Conservation (phyloP, 2,797 vertebrate species). For the Enteromius unitaeniatus region DNA sequence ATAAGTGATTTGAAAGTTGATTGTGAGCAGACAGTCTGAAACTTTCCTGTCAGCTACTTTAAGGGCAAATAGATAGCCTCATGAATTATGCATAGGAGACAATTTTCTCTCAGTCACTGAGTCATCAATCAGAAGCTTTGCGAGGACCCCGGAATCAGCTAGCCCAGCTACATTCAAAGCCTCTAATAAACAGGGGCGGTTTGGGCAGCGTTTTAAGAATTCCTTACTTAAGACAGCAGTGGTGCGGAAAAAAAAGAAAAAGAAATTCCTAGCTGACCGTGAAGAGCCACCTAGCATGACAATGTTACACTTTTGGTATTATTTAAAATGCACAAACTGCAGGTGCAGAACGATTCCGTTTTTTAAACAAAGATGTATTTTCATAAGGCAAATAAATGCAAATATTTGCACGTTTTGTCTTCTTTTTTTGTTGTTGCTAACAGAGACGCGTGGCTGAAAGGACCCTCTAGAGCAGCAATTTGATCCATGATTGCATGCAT, state of each 20-base stretch:
- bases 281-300: conserved; percentile 18
- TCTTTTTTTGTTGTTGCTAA: conserved; percentile 73
- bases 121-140: conserved; percentile 93
- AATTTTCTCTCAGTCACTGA: conserved; percentile 95
- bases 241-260: conserved; percentile 66
- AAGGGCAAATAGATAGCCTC: conserved; percentile 94
- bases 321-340: conserved; percentile 73
- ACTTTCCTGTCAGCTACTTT: conserved; percentile 95
- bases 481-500: conserved; percentile 96
- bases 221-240: conserved; percentile 84
- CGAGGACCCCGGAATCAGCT: conserved; percentile 90
- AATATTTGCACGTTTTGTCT: conserved; percentile 92
- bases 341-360: conserved; percentile 79
- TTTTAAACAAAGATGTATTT: conserved; percentile 91
- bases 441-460: conserved; percentile 90
- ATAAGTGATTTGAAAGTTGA: conserved; percentile 95
- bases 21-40: conserved; percentile 93
- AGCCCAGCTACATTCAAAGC: conserved; percentile 86
- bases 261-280: conserved; percentile 22
- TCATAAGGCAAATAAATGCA: conserved; percentile 88
- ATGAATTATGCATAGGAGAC: conserved; percentile 94
- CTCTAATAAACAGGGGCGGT: conserved; percentile 83
- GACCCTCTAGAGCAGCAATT: conserved; percentile 92
- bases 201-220: conserved; percentile 82
- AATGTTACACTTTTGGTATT: conserved; percentile 26